phyloP scores from a whole-genome alignment of 1,140 invertebrate species.

The Patella vulgata region DNA sequence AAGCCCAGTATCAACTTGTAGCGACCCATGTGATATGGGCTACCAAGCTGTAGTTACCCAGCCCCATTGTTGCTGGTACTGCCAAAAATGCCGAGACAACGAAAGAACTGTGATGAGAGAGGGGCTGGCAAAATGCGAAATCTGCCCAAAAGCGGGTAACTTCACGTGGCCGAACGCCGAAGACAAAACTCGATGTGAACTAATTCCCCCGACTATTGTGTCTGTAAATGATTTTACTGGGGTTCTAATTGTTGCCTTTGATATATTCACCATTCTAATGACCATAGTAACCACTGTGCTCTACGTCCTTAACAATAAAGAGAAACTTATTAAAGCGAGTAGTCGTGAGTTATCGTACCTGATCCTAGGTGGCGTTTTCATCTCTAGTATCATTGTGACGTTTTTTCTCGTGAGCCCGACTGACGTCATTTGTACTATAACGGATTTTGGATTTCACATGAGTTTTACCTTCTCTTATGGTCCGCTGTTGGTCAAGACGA shows the following conservation, averaged over 20 bases:
- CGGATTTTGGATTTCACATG: slow-evolving; percentile 76
- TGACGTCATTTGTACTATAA: slow-evolving; percentile 77
- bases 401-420: slow-evolving; percentile 71
- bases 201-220: slow-evolving; percentile 39
- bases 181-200: slow-evolving; percentile 69
- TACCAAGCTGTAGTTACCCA: slow-evolving; percentile 6
- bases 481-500: slow-evolving; percentile 86
- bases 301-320: slow-evolving; percentile 34
- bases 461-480: slow-evolving; percentile 79
- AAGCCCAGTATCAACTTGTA: slow-evolving; percentile 30
- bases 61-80: slow-evolving; percentile 40
- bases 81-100: slow-evolving; percentile 33
- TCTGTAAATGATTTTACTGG: slow-evolving; percentile 55
- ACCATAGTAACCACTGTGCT: slow-evolving; percentile 29
- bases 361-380: slow-evolving; percentile 40
- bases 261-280: slow-evolving; percentile 67
- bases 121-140: slow-evolving; percentile 26
- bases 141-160: slow-evolving; percentile 27
- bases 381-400: slow-evolving; percentile 38
- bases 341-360: slow-evolving; percentile 47
- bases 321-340: slow-evolving; percentile 53
- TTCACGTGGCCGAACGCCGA: slow-evolving; percentile 59
- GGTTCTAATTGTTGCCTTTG: slow-evolving; percentile 67
- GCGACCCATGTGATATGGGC: slow-evolving; percentile 20
- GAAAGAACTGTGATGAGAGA: slow-evolving; percentile 31